Conservation (phyloP, 1,140 invertebrate species). For the Argopecten irradians region DNA sequence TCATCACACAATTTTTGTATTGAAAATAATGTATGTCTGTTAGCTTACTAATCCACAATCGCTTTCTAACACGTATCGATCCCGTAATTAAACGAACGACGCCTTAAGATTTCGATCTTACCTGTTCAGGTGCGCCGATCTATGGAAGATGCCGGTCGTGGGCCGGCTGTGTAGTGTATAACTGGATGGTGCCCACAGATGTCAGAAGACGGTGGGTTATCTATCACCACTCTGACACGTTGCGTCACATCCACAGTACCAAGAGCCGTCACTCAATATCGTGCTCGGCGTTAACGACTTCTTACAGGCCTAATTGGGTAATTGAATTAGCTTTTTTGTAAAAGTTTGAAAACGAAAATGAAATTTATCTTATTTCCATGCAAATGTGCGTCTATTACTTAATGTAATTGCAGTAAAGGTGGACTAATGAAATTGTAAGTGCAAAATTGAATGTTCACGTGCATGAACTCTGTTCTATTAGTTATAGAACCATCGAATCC, state of each 20-base stretch:
- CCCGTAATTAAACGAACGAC: background rate
- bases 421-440: background rate
- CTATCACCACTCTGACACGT: background rate
- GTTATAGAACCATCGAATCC: too few relatives aligned
- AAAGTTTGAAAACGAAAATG: too few relatives aligned
- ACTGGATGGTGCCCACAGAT: background rate
- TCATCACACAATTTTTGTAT: background rate
- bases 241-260: constrained; percentile 5
- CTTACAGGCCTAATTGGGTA: background rate
- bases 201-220: background rate
- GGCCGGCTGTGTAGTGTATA: background rate
- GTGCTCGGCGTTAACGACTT: background rate
- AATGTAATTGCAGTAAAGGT: background rate
- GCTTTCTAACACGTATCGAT: background rate
- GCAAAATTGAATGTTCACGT: background rate
- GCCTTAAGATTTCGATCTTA: background rate
- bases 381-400: too few relatives aligned
- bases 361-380: too few relatives aligned
- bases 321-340: background rate
- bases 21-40: background rate
- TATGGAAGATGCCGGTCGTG: background rate
- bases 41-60: background rate
- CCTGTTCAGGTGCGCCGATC: background rate
- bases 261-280: constrained; percentile 3
- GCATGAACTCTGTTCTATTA: too few relatives aligned